Conservation (phyloP, 2,113 vertebrate species). For the Nematolebias whitei region DNA sequence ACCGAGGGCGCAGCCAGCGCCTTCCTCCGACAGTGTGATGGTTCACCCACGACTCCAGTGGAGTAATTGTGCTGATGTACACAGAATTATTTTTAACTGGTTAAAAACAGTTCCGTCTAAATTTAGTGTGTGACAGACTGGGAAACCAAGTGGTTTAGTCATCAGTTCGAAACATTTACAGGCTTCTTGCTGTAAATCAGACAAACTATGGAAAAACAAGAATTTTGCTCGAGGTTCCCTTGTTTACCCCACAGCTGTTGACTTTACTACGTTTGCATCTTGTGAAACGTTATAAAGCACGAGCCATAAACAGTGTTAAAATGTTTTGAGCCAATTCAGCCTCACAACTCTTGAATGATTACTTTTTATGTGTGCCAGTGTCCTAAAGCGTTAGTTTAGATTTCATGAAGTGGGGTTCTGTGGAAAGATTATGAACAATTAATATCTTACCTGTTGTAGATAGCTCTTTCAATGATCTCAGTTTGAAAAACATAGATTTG, state of each 20-base stretch:
- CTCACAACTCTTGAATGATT: too few species aligned
- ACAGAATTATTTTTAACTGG: slow-evolving; percentile 32
- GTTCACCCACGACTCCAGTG: slow-evolving; percentile 19
- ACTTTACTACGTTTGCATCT: not conserved
- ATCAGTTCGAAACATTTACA: slow-evolving; percentile 3
- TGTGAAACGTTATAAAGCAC: not conserved
- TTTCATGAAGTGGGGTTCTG: too few species aligned
- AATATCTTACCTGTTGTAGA: too few species aligned
- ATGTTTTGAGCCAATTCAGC: too few species aligned
- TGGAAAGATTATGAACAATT: too few species aligned
- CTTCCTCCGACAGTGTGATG: slow-evolving; percentile 7
- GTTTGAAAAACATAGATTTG: too few species aligned
- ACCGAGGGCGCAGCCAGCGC: slow-evolving; percentile 14
- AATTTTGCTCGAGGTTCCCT: not conserved
- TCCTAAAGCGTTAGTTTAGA: too few species aligned
- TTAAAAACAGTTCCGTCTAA: not conserved
- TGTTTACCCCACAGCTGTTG: not conserved
- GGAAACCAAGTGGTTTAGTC: slow-evolving; percentile 9
- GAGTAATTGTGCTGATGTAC: slow-evolving; percentile 39
- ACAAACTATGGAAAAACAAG: slow-evolving; percentile 1
- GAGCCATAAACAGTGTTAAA: too few species aligned
- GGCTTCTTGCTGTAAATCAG: slow-evolving; percentile 1
- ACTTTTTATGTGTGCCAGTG: too few species aligned
- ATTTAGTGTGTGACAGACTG: slow-evolving; percentile 5
- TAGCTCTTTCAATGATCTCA: too few species aligned